Conservation (phyloP, 2,888 invertebrate genomes). For the Himalopsyche tibetana region DNA sequence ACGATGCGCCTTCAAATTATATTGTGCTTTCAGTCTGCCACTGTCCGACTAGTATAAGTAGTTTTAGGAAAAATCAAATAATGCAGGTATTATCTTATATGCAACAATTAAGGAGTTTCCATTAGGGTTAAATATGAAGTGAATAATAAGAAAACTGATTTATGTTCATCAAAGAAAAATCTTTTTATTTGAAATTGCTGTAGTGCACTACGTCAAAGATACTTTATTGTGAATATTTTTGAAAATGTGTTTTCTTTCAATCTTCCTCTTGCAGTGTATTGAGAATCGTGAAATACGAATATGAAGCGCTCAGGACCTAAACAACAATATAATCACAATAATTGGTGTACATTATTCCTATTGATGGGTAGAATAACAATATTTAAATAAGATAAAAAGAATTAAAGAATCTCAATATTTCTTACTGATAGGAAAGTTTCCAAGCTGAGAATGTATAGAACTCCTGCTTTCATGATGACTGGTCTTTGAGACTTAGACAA, state of each 20-base stretch:
- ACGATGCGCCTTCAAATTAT: too few species aligned
- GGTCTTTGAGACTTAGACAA: background rate
- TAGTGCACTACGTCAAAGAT: too few species aligned
- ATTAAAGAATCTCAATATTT: background rate
- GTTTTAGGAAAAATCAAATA: too few species aligned
- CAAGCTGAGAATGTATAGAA: background rate
- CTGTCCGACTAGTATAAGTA: too few species aligned
- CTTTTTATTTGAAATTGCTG: too few species aligned
- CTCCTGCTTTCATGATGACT: background rate
- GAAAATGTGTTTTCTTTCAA: background rate
- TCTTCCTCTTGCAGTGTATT: background rate
- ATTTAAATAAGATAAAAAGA: background rate
- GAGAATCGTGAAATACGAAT: background rate
- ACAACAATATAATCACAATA: background rate
- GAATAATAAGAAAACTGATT: too few species aligned
- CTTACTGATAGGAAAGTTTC: background rate
- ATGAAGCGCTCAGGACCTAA: constrained; percentile 4
- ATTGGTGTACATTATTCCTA: background rate
- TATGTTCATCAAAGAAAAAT: too few species aligned
- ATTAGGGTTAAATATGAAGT: too few species aligned
- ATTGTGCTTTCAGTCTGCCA: too few species aligned
- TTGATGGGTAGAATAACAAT: background rate
- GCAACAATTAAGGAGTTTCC: too few species aligned
- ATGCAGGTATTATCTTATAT: too few species aligned
- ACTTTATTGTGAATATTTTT: background rate